phyloP scores from a whole-genome alignment of 2,797 vertebrate genomes.

The Dendrocincla tyrannina region DNA sequence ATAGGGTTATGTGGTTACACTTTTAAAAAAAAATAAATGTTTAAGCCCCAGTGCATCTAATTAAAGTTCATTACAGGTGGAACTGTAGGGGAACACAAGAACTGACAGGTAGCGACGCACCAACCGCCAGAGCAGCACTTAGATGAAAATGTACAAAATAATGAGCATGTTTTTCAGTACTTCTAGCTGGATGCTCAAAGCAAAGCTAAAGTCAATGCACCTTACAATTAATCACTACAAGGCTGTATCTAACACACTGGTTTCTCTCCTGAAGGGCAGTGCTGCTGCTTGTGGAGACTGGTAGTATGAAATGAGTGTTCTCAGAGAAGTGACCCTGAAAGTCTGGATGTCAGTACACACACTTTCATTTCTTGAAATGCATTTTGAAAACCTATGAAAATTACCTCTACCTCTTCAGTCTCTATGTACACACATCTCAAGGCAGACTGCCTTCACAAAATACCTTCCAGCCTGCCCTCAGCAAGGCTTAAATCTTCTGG shows the following conservation, averaged over 20 bases:
- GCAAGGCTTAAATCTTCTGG: background rate
- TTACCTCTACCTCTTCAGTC: background rate
- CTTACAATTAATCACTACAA: background rate
- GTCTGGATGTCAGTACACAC: background rate
- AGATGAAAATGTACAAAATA: background rate
- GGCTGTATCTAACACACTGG: background rate
- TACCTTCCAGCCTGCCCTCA: background rate
- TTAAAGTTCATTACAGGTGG: conserved; percentile 22
- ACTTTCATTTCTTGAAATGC: background rate
- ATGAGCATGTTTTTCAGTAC: background rate
- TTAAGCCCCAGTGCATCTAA: background rate
- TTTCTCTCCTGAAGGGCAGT: background rate
- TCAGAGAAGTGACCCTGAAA: background rate
- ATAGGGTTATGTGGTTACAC: background rate
- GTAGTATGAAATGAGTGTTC: background rate
- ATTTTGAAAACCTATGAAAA: background rate
- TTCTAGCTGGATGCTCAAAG: background rate
- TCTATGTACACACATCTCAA: background rate
- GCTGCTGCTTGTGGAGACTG: background rate
- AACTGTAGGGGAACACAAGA: background rate
- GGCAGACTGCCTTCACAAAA: background rate
- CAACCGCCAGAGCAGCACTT: background rate
- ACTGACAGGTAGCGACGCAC: background rate
- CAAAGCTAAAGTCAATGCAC: background rate
- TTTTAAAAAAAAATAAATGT: background rate